These are phyloP conservation scores for Drosophila nigritarsus DNA, from an alignment of 2,888 invertebrate species.

Conservation along the genomic window DNA sequence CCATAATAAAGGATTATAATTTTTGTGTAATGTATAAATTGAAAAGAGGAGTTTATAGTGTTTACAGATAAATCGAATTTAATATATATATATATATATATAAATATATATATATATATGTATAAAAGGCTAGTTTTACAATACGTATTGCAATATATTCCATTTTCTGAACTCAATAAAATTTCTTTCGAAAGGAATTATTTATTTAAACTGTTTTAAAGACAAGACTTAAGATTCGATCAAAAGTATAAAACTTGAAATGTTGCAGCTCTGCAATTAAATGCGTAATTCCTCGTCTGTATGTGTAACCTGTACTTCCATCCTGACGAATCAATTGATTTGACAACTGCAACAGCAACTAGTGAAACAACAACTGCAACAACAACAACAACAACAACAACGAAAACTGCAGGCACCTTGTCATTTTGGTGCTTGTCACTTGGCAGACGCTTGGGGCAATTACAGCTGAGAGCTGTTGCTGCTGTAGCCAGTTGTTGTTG, in stretches of 20 bases:
- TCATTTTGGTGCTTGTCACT: conserved; percentile 64
- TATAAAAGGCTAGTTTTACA: not conserved
- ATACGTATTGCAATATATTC: not conserved
- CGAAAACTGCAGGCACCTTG: conserved; percentile 33
- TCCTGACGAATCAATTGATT: conserved; percentile 27
- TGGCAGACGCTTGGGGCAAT: conserved; percentile 52
- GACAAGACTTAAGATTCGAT: not conserved
- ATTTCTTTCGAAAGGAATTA: too few species aligned
- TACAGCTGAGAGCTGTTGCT: conserved; percentile 28
- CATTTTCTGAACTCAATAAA: not conserved
- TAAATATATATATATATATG: not conserved
- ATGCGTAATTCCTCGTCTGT: not conserved
- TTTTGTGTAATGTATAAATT: not conserved
- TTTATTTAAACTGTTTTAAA: not conserved
- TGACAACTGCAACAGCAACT: conserved; percentile 6
- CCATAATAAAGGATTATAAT: too few species aligned
- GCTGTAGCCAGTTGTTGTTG: not conserved
- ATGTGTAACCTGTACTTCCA: conserved; percentile 2
- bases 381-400: conserved; percentile 7
- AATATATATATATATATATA: not conserved
- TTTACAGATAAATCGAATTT: not conserved
- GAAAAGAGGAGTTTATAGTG: not conserved
- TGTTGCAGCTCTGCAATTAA: not conserved
- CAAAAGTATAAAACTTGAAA: not conserved
- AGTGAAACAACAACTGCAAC: not conserved